Percentiles rank a stretch among this genome's conserved stretches.
Conservation (phyloP, 2,797 vertebrate species). For the Gephyroberyx darwinii region DNA sequence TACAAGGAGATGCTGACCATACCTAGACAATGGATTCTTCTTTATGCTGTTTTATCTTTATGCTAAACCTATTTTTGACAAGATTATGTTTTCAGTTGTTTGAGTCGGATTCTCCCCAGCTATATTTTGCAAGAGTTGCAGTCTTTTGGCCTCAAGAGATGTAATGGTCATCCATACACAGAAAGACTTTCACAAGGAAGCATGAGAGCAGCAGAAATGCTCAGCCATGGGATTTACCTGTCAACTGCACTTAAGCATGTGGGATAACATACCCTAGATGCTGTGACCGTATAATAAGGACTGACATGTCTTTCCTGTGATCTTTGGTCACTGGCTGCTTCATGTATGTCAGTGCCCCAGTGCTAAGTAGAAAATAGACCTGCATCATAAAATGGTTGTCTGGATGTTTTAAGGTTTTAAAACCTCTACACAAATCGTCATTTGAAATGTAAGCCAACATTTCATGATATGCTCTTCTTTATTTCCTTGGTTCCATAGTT, state of each 20-base stretch:
- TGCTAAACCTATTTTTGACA: conserved; percentile 22
- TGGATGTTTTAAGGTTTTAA: conserved; percentile 39
- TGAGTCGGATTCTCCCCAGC: conserved; percentile 33
- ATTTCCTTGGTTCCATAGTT: conserved; percentile 10
- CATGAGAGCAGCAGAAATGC: conserved; percentile 61
- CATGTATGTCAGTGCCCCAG: conserved; percentile 46
- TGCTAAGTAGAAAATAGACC: conserved; percentile 51
- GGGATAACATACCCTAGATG: conserved; percentile 51
- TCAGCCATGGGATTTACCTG: conserved; percentile 73
- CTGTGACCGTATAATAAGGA: conserved; percentile 60
- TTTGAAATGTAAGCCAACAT: conserved; percentile 33
- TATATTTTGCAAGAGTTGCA: conserved; percentile 53
- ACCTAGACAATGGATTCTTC: conserved; percentile 1
- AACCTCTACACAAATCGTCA: conserved; percentile 21
- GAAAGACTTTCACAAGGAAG: conserved; percentile 63
- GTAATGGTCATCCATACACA: conserved; percentile 43
- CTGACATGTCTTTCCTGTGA: conserved; percentile 62
- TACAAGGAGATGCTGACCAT: conserved; percentile 26
- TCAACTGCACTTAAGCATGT: conserved; percentile 68
- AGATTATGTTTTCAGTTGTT: conserved; percentile 46
- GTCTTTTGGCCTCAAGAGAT: conserved; percentile 54
- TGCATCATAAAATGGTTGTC: conserved; percentile 18
- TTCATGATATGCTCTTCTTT: conserved; percentile 12
- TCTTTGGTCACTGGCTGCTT: conserved; percentile 49
- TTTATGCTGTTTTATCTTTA: conserved; percentile 23